A percentile compares a stretch with the other conserved stretches of the same genome.
Conservation (phyloP, 2,888 invertebrate species). For the Pseudoips prasinana region DNA sequence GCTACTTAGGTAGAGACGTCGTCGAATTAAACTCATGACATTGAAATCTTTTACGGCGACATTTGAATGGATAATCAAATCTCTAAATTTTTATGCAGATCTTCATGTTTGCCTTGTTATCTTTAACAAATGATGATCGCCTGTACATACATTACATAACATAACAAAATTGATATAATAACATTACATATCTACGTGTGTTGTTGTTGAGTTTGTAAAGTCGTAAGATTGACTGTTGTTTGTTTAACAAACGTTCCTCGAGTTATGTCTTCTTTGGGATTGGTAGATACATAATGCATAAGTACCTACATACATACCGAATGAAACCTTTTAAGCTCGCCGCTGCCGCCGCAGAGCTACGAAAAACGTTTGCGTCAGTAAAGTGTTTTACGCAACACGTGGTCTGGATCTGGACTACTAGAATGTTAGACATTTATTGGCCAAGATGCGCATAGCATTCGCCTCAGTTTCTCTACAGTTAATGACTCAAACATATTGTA, state of each 20-base stretch:
- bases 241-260: too few species aligned
- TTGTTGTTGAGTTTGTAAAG: too few species aligned
- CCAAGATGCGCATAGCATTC: conserved; percentile 21
- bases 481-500: too few species aligned
- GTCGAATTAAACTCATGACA: conserved; percentile 15
- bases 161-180: too few species aligned
- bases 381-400: conserved; percentile 24
- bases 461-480: conserved; percentile 13
- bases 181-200: too few species aligned
- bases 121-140: background rate
- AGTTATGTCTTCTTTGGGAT: too few species aligned
- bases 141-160: background rate
- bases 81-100: conserved; percentile 11
- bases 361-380: conserved; percentile 22
- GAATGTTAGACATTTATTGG: conserved; percentile 14
- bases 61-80: conserved; percentile 13
- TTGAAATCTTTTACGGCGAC: conserved; percentile 14
- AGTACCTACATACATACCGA: background rate
- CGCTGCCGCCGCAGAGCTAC: conserved; percentile 1
- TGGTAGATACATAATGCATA: too few species aligned
- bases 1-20: too few species aligned
- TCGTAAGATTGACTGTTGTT: too few species aligned
- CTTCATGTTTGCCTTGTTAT: conserved; percentile 4
- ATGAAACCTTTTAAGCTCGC: conserved; percentile 2
- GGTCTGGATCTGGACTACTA: conserved; percentile 11